Evolutionary conservation across 2,113 vertebrate genomes (phyloP), one percentile per base, ranked within the genome.

Genomic region (Sylvietta virens): DNA sequence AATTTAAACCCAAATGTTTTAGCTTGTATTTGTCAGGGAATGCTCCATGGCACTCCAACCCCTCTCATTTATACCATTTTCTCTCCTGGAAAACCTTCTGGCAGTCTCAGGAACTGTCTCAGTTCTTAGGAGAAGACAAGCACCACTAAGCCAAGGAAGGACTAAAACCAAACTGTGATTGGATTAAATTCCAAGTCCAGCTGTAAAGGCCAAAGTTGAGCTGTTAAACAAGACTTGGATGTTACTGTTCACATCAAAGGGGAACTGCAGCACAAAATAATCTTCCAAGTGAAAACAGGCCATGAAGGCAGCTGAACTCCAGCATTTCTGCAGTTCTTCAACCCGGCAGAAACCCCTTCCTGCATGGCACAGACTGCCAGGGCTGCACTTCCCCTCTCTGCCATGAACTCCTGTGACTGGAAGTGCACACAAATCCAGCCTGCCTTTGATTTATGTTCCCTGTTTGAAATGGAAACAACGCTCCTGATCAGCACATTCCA

Each of bases 261-360:
- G 22, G 15, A 67, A 48, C 51, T 66, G 11, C 15, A 64, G 39
- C 64, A 83, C 10, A 37, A 72, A 92, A 20, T 1, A 3, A 35
- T 8, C 33, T 30, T 24, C 51, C 24, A 0, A 3, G 51, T 1
- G 2, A 7, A 5, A 39, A 10, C 0, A 67, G 47, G 37, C 44
- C 37, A 21, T 0, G 9, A 39, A 8, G 7, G 23, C 72, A 81
- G 62, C 37, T 17, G 30, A 44, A 11, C 56, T 33, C 3, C 6
- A 24, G 8, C 39, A 23, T 3, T 71, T 10, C 13, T 86, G 40
- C 66, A 58, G 8, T 0, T 54, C 24, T 5, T 13, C 8, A n/a
- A 1, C 1, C 9, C 42, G 45, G 48, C 5, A 56, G 50, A 56
- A 67, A 24, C 0, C 4, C 27, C 47, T 71, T 30, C 11, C 53